Evolutionary conservation across 2,113 vertebrate genomes (phyloP).

Genomic region (Clarias gariepinus): DNA sequence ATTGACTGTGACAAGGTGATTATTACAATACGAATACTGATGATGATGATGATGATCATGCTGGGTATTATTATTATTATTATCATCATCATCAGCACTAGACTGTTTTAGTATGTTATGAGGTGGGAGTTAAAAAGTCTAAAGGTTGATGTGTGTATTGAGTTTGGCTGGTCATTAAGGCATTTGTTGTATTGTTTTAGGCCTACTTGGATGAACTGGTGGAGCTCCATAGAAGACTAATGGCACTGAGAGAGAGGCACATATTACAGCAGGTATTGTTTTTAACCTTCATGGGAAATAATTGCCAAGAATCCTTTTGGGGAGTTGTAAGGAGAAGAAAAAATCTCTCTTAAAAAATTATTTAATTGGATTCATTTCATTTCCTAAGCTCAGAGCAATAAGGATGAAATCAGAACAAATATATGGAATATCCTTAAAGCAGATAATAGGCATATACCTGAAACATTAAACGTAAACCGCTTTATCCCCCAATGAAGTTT

Average conservation of each 20-base stretch:
- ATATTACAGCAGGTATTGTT: conserved; percentile 89
- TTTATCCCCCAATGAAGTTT: not conserved
- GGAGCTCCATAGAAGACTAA: conserved; percentile 95
- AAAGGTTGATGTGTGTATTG: not conserved
- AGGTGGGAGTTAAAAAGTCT: not conserved
- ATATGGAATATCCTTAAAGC: not conserved
- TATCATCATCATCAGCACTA: not conserved
- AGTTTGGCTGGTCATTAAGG: not conserved
- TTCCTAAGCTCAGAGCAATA: not conserved
- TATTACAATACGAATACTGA: not conserved
- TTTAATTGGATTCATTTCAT: not conserved
- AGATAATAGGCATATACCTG: not conserved
- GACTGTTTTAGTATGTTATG: not conserved
- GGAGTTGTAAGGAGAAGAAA: not conserved
- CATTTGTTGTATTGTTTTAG: conserved; percentile 68
- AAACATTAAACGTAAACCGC: not conserved
- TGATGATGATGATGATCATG: no score
- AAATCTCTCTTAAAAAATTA: no score
- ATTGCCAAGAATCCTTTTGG: not conserved
- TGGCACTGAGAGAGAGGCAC: conserved; percentile 92
- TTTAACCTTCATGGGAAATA: not conserved
- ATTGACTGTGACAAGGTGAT: conserved; percentile 94
- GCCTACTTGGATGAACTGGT: conserved; percentile 95
- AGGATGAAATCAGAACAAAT: not conserved
- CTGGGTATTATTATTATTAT: no score